phyloP scores from a whole-genome alignment of 2,113 vertebrate genomes.

The Sphaerodactylus townsendi region DNA sequence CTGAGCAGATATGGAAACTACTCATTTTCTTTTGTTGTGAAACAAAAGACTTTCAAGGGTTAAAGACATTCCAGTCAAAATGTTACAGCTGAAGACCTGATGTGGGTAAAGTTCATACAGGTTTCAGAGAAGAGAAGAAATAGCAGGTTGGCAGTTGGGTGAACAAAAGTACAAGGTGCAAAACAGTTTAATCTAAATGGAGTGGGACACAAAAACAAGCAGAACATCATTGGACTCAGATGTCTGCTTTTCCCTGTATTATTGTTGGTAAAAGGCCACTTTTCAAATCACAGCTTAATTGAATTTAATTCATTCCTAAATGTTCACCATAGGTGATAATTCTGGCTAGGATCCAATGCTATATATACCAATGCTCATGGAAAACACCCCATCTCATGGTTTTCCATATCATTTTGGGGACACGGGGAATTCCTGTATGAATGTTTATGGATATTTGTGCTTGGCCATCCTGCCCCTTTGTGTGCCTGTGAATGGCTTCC shows the following conservation, averaged over 20 bases:
- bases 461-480: not conserved
- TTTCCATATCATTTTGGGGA: not conserved
- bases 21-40: not conserved
- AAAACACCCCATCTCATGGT: not conserved
- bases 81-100: not conserved
- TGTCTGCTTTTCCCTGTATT: not conserved
- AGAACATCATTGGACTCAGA: not conserved
- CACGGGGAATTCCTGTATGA: not conserved
- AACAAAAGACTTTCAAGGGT: conserved; percentile 19
- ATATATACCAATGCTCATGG: no score
- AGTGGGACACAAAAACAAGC: not conserved
- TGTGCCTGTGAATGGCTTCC: not conserved
- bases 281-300: not conserved
- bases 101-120: not conserved
- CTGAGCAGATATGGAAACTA: conserved; percentile 14
- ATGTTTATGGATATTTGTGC: no score
- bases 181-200: not conserved
- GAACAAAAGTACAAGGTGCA: not conserved
- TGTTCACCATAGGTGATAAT: not conserved
- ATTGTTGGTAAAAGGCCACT: not conserved
- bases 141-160: not conserved
- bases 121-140: not conserved
- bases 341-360: no score
- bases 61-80: not conserved
- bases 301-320: not conserved